Percentiles rank a stretch among this genome's conserved stretches.
Evolutionary conservation across 1,140 invertebrate genomes (phyloP).

Genomic region (Belonocnema kinseyi): DNA sequence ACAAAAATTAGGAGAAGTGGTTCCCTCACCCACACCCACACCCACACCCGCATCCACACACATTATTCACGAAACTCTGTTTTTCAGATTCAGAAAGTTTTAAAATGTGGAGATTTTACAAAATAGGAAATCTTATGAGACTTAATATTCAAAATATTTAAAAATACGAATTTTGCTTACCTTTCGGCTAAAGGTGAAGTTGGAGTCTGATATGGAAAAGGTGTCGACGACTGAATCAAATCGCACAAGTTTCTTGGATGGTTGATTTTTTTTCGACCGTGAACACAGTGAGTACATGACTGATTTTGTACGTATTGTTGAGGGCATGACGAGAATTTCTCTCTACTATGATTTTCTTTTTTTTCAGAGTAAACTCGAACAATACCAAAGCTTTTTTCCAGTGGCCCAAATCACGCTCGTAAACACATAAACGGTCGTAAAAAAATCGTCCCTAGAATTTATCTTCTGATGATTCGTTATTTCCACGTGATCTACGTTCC

Average conservation of each 20-base stretch:
- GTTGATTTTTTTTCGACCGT: slow-evolving; percentile 73
- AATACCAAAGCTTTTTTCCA: background rate
- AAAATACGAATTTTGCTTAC: slow-evolving; percentile 65
- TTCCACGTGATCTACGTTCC: background rate
- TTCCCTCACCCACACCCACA: too few species aligned
- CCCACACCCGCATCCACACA: too few species aligned
- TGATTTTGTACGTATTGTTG: slow-evolving; percentile 63
- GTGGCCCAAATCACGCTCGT: background rate
- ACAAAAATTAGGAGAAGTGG: too few species aligned
- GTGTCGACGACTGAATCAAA: slow-evolving; percentile 80
- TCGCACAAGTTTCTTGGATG: slow-evolving; percentile 78
- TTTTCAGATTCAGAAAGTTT: too few species aligned
- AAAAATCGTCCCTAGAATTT: background rate
- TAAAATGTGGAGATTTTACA: too few species aligned
- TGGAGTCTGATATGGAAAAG: slow-evolving; percentile 78
- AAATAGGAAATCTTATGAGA: background rate
- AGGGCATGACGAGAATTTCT: slow-evolving; percentile 66
- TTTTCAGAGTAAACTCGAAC: slow-evolving; percentile 7
- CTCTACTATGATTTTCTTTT: slow-evolving; percentile 35
- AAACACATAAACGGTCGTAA: background rate
- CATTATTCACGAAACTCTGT: too few species aligned
- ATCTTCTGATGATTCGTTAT: background rate
- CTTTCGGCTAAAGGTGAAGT: slow-evolving; percentile 71
- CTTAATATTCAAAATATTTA: slow-evolving; percentile 28
- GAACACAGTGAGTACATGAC: slow-evolving; percentile 80